These are phyloP conservation scores for Sarcophaga rosellei DNA, from an alignment of 2,888 invertebrate genomes.

Conservation along the genomic window DNA sequence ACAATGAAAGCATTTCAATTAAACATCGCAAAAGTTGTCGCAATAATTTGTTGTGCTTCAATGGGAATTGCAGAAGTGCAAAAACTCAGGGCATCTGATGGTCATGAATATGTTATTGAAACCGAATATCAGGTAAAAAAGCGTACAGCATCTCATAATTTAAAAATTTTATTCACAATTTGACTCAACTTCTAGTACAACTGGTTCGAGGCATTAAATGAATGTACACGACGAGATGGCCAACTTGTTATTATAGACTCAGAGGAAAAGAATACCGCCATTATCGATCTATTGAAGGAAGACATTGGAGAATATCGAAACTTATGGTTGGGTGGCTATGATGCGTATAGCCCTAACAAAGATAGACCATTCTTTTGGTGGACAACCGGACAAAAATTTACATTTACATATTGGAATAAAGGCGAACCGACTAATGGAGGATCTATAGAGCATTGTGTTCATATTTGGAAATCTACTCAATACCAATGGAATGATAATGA, in stretches of 20 bases:
- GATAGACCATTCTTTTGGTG: conserved; percentile 37
- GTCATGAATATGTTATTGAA: no score
- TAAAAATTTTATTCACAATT: no score
- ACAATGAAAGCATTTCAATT: no score
- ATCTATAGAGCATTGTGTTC: conserved; percentile 8
- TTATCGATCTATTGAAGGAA: conserved; percentile 2
- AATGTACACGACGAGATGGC: background rate
- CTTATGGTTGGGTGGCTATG: background rate
- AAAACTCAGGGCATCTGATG: no score
- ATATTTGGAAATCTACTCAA: background rate
- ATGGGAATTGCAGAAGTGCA: no score
- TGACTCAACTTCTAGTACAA: no score
- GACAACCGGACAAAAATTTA: conserved; percentile 4
- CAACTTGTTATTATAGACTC: conserved; percentile 39
- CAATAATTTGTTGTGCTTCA: no score
- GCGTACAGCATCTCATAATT: no score
- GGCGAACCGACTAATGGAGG: conserved; percentile 13
- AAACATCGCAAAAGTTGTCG: no score
- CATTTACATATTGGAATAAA: conserved; percentile 6
- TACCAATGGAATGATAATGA: conserved; percentile 39
- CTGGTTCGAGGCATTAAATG: no score
- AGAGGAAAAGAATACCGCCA: conserved; percentile 1
- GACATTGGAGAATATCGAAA: background rate
- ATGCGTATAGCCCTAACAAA: background rate
- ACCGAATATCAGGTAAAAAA: no score